A percentile compares a stretch with the other conserved stretches of the same genome.
Conservation (phyloP, 64 coral and sea anemone species). For the Catalaphyllia jardinei region DNA sequence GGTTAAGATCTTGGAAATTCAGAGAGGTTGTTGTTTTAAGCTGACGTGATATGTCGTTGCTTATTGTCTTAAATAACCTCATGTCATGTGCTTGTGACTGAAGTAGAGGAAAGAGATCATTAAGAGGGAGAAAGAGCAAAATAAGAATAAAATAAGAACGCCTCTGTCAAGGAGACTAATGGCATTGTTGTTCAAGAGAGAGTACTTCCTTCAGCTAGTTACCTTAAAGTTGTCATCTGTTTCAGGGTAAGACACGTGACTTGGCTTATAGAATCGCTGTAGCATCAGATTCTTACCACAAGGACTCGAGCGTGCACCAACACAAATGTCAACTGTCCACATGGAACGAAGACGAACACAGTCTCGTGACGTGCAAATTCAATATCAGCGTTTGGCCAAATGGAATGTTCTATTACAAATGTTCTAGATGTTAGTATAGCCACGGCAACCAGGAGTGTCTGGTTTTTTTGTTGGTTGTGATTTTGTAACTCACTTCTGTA, state of each 20-base stretch:
- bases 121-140: too few relatives aligned
- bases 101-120: too few relatives aligned
- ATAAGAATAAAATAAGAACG: too few relatives aligned
- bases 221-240: not conserved
- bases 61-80: not conserved
- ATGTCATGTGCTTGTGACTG: too few relatives aligned
- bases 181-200: too few relatives aligned
- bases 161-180: too few relatives aligned
- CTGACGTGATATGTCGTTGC: not conserved
- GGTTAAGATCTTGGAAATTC: too few relatives aligned
- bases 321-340: slow-evolving; percentile 68
- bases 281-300: slow-evolving; percentile 40
- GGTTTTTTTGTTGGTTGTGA: not conserved
- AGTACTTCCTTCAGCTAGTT: too few relatives aligned
- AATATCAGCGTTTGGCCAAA: slow-evolving; percentile 64
- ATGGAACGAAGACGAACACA: slow-evolving; percentile 62
- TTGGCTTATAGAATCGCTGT: slow-evolving; percentile 44
- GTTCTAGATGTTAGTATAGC: slow-evolving; percentile 35
- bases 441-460: not conserved
- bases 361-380: slow-evolving; percentile 51
- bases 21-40: too few relatives aligned
- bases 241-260: slow-evolving; percentile 7
- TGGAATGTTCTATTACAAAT: slow-evolving; percentile 72
- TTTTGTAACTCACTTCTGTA: too few relatives aligned
- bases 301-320: slow-evolving; percentile 39